Evolutionary conservation across 2,888 invertebrate species (phyloP), one percentile per base, ranked within the genome.

Genomic region (Diarsia rubi): DNA sequence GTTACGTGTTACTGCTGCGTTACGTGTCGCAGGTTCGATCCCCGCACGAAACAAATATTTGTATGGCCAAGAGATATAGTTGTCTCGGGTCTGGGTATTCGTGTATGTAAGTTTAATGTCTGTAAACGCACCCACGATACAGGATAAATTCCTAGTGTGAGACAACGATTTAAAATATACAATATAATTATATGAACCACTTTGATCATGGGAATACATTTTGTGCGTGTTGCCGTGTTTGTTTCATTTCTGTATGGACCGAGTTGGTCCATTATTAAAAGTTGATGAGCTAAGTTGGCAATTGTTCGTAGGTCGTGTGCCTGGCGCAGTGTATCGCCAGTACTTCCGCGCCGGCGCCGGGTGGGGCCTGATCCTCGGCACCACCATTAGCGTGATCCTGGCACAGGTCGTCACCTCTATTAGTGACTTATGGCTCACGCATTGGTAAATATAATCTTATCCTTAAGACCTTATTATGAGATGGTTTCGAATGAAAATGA

Each of bases 371-470:
- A 92, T 98, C 31, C 45, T 97, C 0, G 86, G 97, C 14, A 97
- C 98, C 8, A 45, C 97, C 0, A 44, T 97, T 0, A 92, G 97
- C 57, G 96, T 98, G 71, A 82, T 98, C 31, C 83, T 97, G 12
- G 98, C 98, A 8, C 98, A 98, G 93, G 91, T 97, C 37, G 93
- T 97, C 69, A 98, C 97, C 74, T 98, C 98, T 62, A 97, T 97
- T 69, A 97, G 97, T 66, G 98, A 98, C 92, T 97, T 98, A 90
- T 98, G 98, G 98, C 97, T 98, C 0, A 98, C 98, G 3, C 93
- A 97, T 88, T 98, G 98, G 98, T 98, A 93, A 94, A 81, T 83
- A 49, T 63, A 21, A 21, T 21, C 3, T 42, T 11, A 49, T 72
- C 24, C 14, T n/a, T 19, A n/a, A 12, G 6, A 12, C 27, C 9